Percentiles rank a stretch among this genome's conserved stretches.
phyloP scores from a whole-genome alignment of 2,888 invertebrate species.

The Euphydryas editha region DNA sequence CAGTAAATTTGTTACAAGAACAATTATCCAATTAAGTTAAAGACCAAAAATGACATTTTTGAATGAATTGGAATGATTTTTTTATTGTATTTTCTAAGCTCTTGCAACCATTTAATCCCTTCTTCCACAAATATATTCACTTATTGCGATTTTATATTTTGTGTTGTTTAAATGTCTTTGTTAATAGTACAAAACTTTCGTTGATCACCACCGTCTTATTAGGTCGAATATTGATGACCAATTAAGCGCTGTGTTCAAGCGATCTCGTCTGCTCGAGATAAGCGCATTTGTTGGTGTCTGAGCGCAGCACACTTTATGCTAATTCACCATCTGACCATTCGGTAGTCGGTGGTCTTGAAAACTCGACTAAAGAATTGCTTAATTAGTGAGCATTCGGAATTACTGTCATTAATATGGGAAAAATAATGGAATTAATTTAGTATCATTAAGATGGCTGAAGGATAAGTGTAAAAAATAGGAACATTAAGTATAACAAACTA shows the following conservation, averaged over 20 bases:
- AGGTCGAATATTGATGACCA: constrained; percentile 77
- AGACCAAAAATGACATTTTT: too few species aligned
- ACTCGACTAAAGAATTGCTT: constrained; percentile 37
- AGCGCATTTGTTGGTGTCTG: constrained; percentile 71
- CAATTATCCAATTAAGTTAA: too few species aligned
- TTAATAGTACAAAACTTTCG: constrained; percentile 21
- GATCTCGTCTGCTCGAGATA: constrained; percentile 71
- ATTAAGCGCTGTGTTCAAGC: constrained; percentile 75
- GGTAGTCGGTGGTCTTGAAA: constrained; percentile 40
- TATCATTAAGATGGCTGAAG: constrained; percentile 2
- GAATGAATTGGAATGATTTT: too few species aligned
- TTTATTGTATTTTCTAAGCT: too few species aligned
- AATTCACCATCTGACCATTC: constrained; percentile 53
- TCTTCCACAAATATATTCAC: too few species aligned
- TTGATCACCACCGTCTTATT: constrained; percentile 35
- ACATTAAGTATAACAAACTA: too few species aligned
- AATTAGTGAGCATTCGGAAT: constrained; percentile 37
- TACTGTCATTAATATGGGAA: constrained; percentile 18
- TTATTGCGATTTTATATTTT: too few species aligned
- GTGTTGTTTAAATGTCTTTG: too few species aligned
- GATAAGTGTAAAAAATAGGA: too few species aligned
- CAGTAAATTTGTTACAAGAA: too few species aligned
- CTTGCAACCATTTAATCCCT: too few species aligned
- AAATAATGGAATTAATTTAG: constrained; percentile 22
- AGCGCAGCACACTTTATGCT: constrained; percentile 68